Conservation (phyloP, 2,888 invertebrate genomes). For the Teleiodes luculella region DNA sequence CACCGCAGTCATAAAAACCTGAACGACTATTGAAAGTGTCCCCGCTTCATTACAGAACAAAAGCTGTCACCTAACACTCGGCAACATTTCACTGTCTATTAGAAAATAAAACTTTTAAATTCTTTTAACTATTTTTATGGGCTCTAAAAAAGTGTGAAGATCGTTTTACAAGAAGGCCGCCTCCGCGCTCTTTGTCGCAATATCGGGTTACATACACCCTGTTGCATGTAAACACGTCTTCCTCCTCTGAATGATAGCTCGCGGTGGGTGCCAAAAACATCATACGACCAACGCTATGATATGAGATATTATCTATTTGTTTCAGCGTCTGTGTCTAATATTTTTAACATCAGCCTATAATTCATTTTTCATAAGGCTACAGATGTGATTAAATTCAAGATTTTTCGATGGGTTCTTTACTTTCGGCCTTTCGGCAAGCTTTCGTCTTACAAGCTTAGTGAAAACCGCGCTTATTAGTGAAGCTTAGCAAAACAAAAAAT, state of each 20-base stretch:
- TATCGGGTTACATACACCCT: constrained; percentile 65
- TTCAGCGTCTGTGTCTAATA: constrained; percentile 23
- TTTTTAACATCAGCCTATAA: constrained; percentile 10
- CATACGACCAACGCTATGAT: constrained; percentile 24
- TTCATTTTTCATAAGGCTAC: constrained; percentile 10
- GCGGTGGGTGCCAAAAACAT: constrained; percentile 60
- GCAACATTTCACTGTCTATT: constrained; percentile 78
- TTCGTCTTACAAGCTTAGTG: too few relatives aligned
- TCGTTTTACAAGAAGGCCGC: constrained; percentile 74
- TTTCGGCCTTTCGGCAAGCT: too few relatives aligned
- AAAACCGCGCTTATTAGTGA: too few relatives aligned
- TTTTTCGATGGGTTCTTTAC: background rate
- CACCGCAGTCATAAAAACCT: constrained; percentile 53
- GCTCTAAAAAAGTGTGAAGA: constrained; percentile 75
- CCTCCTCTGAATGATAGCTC: constrained; percentile 66
- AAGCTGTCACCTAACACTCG: constrained; percentile 76
- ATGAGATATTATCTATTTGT: constrained; percentile 28
- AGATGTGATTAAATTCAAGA: constrained; percentile 3
- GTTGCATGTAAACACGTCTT: constrained; percentile 76
- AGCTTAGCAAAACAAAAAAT: too few relatives aligned
- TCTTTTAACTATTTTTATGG: constrained; percentile 78
- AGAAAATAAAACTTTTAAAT: constrained; percentile 62
- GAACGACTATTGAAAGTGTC: constrained; percentile 65
- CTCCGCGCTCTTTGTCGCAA: constrained; percentile 60
- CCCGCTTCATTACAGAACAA: constrained; percentile 75